Evolutionary conservation across 2,888 invertebrate genomes (phyloP), one percentile per base, ranked within the genome.

Genomic region (Tyria jacobaeae): DNA sequence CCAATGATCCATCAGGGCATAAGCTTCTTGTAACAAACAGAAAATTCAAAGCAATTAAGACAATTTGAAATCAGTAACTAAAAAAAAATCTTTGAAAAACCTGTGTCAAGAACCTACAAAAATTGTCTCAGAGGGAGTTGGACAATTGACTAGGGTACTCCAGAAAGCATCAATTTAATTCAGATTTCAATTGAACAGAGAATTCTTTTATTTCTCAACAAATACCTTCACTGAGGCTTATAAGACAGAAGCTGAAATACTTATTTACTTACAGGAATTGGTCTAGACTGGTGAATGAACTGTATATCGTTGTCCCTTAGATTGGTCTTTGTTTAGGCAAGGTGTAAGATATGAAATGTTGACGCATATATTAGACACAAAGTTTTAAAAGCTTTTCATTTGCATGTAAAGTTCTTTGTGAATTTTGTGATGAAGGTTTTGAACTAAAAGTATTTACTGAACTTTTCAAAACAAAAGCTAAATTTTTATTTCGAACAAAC

Each of bases 231-330:
- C 24, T 24, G 35, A 53, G 52, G 34, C 57, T 57, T 63, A 57
- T 39, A 39, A 59, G 21, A 55, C 39, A 7, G 25, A 54, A 57
- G 53, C 31, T 27, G 27, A 59, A 15, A 57, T 64, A 71, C 67
- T 74, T 76, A 75, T 74, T 71, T 76, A 76, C 63, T 73, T 64
- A 57, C 69, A 75, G 69, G 66, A 71, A 79, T 76, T 64, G 73
- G 76, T 78, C 71, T 67, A 76, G 82, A 71, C 70, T 62, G 73
- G 82, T 80, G 79, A 84, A 83, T 74, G 84, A 62, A 81, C 80
- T 47, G 66, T 61, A 70, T 70, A 80, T 78, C 71, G 72, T 34
- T 64, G 59, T 65, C 70, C 51, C 68, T 58, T 51, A 62, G 59
- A 78, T 55, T 31, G 44, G 44, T 62, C 75, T 83, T 82, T 83